These are phyloP conservation scores for Dipodomys stephensi DNA, from an alignment of 2,113 vertebrate species.

Conservation along the genomic window DNA sequence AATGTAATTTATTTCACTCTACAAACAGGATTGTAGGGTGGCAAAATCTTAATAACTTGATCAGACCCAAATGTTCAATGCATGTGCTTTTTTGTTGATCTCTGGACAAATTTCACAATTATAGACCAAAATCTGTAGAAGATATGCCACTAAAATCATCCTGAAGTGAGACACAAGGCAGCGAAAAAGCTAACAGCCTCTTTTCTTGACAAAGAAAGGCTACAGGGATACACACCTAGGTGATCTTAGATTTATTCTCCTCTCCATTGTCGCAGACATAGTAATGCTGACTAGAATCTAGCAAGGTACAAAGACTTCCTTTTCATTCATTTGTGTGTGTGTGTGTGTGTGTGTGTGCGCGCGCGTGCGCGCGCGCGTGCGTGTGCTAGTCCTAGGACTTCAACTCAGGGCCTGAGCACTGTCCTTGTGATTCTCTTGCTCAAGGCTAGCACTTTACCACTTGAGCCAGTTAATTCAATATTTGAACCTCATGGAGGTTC, in stretches of 20 bases:
- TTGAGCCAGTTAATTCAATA: too few relatives aligned
- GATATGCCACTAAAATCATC: neutral
- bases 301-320: neutral
- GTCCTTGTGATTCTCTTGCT: too few relatives aligned
- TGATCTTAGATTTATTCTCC: neutral
- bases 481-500: too few relatives aligned
- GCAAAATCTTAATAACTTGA: slow-evolving; percentile 18
- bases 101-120: slow-evolving; percentile 19
- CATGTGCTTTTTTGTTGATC: neutral
- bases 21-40: neutral
- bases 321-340: too few relatives aligned
- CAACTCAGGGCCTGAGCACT: too few relatives aligned
- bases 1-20: slow-evolving; percentile 49
- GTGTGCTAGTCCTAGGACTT: too few relatives aligned
- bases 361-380: too few relatives aligned
- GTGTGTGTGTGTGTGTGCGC: too few relatives aligned
- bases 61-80: neutral
- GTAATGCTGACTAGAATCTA: neutral
- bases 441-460: too few relatives aligned
- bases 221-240: neutral
- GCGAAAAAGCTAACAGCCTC: neutral
- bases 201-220: neutral
- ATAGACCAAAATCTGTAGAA: neutral
- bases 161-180: slow-evolving; percentile 18
- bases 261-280: neutral